These are phyloP conservation scores for Vireo griseus DNA, from an alignment of 2,797 vertebrate species.

Conservation along the genomic window DNA sequence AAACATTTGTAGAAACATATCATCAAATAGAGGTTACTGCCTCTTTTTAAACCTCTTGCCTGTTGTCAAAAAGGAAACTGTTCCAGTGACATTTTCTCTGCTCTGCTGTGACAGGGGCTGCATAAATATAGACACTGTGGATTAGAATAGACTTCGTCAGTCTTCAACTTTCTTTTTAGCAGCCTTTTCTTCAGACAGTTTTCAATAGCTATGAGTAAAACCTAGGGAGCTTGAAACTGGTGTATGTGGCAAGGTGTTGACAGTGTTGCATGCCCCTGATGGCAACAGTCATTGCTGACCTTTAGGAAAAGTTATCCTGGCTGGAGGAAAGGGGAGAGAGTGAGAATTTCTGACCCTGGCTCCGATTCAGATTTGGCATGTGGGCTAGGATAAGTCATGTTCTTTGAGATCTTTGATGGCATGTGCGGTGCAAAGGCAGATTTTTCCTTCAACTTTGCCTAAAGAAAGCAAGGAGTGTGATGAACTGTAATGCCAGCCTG, in stretches of 20 bases:
- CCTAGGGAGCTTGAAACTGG: neutral
- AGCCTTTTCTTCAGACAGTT: conserved; percentile 9
- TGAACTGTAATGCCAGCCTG: conserved; percentile 17
- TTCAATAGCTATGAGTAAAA: neutral
- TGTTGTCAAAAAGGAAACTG: conserved; percentile 48
- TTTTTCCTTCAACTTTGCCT: conserved; percentile 13
- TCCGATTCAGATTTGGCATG: neutral
- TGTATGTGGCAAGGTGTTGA: neutral
- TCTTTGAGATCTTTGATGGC: neutral
- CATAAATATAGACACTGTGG: conserved; percentile 30
- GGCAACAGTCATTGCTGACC: neutral
- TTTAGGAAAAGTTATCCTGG: neutral
- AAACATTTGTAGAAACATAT: conserved; percentile 54
- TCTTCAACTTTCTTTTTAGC: conserved; percentile 30
- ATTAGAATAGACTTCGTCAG: conserved; percentile 27
- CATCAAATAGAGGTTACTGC: conserved; percentile 43
- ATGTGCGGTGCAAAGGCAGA: conserved; percentile 8
- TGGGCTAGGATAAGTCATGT: neutral
- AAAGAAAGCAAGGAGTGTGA: conserved; percentile 18
- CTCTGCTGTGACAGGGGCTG: conserved; percentile 28
- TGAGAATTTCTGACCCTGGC: neutral
- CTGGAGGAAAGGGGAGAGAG: neutral
- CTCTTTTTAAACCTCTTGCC: conserved; percentile 41
- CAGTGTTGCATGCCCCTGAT: neutral
- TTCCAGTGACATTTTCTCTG: conserved; percentile 54